These are phyloP conservation scores for Euphydryas editha DNA, from an alignment of 2,888 invertebrate species.

Conservation along the genomic window DNA sequence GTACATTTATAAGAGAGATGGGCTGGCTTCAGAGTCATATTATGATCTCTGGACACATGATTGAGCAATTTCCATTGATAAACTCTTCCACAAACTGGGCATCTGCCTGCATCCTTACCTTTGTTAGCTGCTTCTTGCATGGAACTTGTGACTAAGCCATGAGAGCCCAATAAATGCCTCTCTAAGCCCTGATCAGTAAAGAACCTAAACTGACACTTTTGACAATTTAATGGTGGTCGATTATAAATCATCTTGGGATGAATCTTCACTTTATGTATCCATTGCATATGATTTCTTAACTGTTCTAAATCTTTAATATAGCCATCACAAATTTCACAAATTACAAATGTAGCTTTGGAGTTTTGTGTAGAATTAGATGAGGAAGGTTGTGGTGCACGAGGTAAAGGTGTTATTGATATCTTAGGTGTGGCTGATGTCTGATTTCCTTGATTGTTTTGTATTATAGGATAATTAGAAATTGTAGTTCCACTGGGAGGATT, in stretches of 20 bases:
- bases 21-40: constrained; percentile 96
- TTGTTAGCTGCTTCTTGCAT: constrained; percentile 98
- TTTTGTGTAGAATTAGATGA: constrained; percentile 68
- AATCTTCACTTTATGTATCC: constrained; percentile 98
- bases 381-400: constrained; percentile 85
- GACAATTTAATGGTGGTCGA: constrained; percentile 96
- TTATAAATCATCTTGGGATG: constrained; percentile 98
- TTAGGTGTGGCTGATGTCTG: constrained; percentile 89
- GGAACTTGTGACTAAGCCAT: constrained; percentile 97
- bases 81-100: constrained; percentile 97
- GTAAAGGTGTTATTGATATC: constrained; percentile 95
- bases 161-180: constrained; percentile 96
- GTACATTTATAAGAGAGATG: constrained; percentile 97
- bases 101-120: constrained; percentile 96
- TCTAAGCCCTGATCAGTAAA: constrained; percentile 98
- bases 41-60: constrained; percentile 96
- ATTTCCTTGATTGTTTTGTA: constrained; percentile 67
- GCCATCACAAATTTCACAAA: constrained; percentile 98
- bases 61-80: constrained; percentile 92
- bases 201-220: constrained; percentile 97
- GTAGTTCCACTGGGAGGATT: constrained; percentile 76
- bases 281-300: constrained; percentile 97
- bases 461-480: constrained; percentile 73
- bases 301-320: constrained; percentile 98
- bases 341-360: constrained; percentile 94